These are phyloP conservation scores for Alloplasta piceator DNA, from an alignment of 2,888 invertebrate genomes.

Conservation along the genomic window DNA sequence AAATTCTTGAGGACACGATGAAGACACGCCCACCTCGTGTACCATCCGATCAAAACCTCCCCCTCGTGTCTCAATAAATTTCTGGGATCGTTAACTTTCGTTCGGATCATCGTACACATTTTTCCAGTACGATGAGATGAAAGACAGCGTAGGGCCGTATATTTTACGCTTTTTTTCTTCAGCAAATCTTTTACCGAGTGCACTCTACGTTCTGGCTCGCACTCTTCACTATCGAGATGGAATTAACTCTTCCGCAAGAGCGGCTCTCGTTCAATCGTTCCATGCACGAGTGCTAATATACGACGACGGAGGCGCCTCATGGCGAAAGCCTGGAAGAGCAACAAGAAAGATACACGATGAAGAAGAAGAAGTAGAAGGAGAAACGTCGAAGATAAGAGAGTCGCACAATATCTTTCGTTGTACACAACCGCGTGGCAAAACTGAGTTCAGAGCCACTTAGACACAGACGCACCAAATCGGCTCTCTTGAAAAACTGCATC, in stretches of 20 bases:
- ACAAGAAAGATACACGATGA: constrained; percentile 22
- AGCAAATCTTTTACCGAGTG: constrained; percentile 23
- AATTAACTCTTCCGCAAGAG: constrained; percentile 60
- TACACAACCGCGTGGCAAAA: constrained; percentile 42
- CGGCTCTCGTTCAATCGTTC: constrained; percentile 47
- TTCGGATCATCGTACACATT: neutral
- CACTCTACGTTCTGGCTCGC: constrained; percentile 54
- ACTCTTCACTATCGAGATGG: constrained; percentile 60
- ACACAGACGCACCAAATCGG: constrained; percentile 4
- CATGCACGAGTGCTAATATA: constrained; percentile 27
- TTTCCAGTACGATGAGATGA: constrained; percentile 30
- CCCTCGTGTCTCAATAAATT: constrained; percentile 55
- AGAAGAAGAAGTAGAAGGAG: constrained; percentile 42
- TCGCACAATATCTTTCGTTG: constrained; percentile 63
- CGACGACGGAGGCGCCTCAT: constrained; percentile 29
- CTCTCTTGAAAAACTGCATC: constrained; percentile 34
- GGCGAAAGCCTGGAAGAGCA: constrained; percentile 27
- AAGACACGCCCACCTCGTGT: constrained; percentile 57
- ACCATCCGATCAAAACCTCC: constrained; percentile 33
- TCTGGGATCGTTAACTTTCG: constrained; percentile 56
- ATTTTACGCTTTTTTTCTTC: constrained; percentile 6
- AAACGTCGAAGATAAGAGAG: constrained; percentile 19
- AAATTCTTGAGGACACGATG: constrained; percentile 38
- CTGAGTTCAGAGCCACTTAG: neutral
- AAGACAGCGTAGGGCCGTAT: constrained; percentile 29